Base-by-base conservation (phyloP, 1,140 invertebrate species). In the Ooceraea biroi region DNA sequence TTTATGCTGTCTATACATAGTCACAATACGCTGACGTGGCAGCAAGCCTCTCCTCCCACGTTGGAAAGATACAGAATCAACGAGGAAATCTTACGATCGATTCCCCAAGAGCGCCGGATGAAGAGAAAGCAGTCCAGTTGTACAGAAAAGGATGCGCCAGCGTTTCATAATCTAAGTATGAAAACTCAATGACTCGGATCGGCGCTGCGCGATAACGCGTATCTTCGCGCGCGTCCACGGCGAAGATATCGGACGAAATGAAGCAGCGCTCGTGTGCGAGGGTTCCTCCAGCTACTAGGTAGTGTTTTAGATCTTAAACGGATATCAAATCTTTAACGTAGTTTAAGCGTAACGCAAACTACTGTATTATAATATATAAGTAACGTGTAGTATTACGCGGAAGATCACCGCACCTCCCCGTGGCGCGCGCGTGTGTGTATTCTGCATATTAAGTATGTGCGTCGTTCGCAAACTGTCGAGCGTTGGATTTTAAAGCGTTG, bases 251-350 rank as follows among this genome's bases (percentile, higher is more conserved):
- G 41, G 10, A 30, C 36, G 25, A 44, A n/a, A n/a, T 11, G 12
- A 76, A 61, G 57, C 0, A 60, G 17, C 58, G 22, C 5, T 77
- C 46, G 17, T 65, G 63, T 22, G 14, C 44, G 8, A 77, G 61
- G 30, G 60, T 77, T 77, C 61, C 61, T 77, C 14, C 52, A 58
- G 41, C 1, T 7, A 36, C 36, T 7, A 36, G 7, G 44, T 69
- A 57, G 17, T 69, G 19, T 36, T 78, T 55, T 66, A 68, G 22
- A 78, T 69, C 12, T 78, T 78, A 55, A 78, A 57, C 8, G 5
- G 1, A 30, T 52, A 52, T 68, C 19, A 3, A 68, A 58, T n/a
- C 27, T 71, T 58, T n/a, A n/a, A 27, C 12, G 10, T 77, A 65
- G 44, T 8, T 36, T 36, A 36, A 36, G 36, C 36, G 7, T 36